Evolutionary conservation across 1,140 invertebrate species (phyloP).

Genomic region (Apis florea): DNA sequence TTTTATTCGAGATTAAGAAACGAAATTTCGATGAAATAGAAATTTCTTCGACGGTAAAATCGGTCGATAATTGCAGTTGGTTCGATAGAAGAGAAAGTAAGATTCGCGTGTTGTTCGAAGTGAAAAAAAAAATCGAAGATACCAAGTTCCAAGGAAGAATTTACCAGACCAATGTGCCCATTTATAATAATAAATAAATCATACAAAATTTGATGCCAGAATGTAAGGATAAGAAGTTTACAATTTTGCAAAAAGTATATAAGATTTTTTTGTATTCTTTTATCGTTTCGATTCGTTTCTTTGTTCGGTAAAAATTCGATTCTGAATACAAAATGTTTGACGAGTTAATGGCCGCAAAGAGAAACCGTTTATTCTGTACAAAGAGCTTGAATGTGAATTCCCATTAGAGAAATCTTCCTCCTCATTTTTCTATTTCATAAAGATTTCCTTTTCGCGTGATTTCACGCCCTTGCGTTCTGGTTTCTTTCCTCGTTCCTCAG

Average conservation of each 20-base stretch:
- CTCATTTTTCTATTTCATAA: slow-evolving; percentile 62
- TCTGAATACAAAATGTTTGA: background rate
- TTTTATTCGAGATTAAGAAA: background rate
- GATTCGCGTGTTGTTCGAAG: background rate
- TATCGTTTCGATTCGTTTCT: no score
- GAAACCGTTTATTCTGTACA: background rate
- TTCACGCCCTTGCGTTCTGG: slow-evolving; percentile 55
- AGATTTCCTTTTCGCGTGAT: slow-evolving; percentile 51
- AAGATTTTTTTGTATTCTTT: no score
- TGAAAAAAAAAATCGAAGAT: background rate
- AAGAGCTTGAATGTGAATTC: slow-evolving; percentile 59
- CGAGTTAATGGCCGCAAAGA: background rate
- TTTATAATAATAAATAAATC: background rate
- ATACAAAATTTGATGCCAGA: slow-evolving; percentile 5
- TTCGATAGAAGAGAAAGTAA: background rate
- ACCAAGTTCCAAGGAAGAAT: background rate
- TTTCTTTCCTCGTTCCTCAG: slow-evolving; percentile 64
- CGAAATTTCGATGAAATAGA: background rate
- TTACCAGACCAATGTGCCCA: background rate
- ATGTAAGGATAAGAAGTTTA: background rate
- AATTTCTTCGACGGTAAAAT: background rate
- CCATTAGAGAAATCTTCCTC: slow-evolving; percentile 52
- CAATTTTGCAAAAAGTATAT: no score
- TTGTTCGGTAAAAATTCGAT: background rate
- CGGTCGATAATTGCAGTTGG: background rate